Conservation (phyloP, 2,888 invertebrate species). For the Clostera curtula region DNA sequence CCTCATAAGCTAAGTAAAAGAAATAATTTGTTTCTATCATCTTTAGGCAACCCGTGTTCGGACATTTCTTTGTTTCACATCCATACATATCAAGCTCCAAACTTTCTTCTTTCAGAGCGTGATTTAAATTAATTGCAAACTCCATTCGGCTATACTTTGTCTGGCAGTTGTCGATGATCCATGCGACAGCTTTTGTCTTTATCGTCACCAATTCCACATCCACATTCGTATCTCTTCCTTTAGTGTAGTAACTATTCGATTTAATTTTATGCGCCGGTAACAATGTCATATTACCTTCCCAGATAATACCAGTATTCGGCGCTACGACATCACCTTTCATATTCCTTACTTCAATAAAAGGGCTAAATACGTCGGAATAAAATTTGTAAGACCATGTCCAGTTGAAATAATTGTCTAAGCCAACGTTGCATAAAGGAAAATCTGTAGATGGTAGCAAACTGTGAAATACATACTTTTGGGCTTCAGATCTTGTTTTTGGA, state of each 20-base stretch:
- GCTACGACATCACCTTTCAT: constrained; percentile 32
- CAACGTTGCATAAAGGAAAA: constrained; percentile 38
- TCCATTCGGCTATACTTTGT: constrained; percentile 15
- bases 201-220: too few relatives aligned
- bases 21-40: constrained; percentile 41
- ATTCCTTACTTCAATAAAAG: constrained; percentile 51
- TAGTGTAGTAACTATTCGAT: too few relatives aligned
- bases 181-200: constrained; percentile 29
- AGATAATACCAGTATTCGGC: constrained; percentile 31
- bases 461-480: constrained; percentile 54
- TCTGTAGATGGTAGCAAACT: constrained; percentile 37
- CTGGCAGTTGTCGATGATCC: constrained; percentile 33
- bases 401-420: constrained; percentile 49
- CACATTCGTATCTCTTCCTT: too few relatives aligned
- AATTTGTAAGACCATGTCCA: constrained; percentile 66
- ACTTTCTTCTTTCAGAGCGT: constrained; percentile 42
- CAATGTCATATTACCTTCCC: constrained; percentile 18
- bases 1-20: constrained; percentile 51
- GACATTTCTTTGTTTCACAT: constrained; percentile 36
- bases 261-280: constrained; percentile 2
- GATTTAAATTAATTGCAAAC: constrained; percentile 41
- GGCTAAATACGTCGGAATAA: constrained; percentile 48
- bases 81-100: constrained; percentile 66
- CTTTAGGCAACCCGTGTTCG: constrained; percentile 29
- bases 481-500: constrained; percentile 30